Percentiles rank a stretch among this genome's conserved stretches.
These are phyloP conservation scores for Pyrgus malvae DNA, from an alignment of 2,888 invertebrate genomes.

Conservation along the genomic window DNA sequence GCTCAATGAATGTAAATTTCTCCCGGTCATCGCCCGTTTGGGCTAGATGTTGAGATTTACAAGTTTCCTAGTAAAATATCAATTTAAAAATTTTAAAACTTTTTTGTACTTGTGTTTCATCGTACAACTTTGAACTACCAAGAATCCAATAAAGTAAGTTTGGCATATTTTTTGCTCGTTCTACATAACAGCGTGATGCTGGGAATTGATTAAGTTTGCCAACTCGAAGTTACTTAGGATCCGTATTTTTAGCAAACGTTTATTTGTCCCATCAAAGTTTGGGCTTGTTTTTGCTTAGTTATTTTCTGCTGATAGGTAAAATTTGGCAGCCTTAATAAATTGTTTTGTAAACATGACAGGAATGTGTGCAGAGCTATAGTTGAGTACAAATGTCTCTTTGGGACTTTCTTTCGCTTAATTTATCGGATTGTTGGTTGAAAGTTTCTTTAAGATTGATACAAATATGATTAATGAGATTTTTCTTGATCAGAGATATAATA, in stretches of 20 bases:
- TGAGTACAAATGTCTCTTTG: not conserved
- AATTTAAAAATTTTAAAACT: too few relatives aligned
- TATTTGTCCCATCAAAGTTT: constrained; percentile 4
- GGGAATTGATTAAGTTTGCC: constrained; percentile 8
- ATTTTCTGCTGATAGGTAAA: constrained; percentile 4
- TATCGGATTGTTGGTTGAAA: too few relatives aligned
- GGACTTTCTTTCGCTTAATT: too few relatives aligned
- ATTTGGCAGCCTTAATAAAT: not conserved
- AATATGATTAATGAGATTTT: too few relatives aligned
- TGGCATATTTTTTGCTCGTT: not conserved
- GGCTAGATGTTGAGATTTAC: too few relatives aligned
- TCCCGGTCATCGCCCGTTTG: too few relatives aligned
- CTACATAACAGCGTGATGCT: not conserved
- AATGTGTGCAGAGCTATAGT: not conserved
- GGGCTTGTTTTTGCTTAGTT: not conserved
- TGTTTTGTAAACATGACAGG: not conserved
- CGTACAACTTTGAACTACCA: too few relatives aligned
- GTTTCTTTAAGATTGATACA: too few relatives aligned
- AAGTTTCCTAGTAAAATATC: too few relatives aligned
- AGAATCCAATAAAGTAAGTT: not conserved
- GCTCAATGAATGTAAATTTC: too few relatives aligned
- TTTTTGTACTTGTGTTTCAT: too few relatives aligned
- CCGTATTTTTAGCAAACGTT: not conserved
- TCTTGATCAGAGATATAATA: too few relatives aligned
- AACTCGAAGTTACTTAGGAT: constrained; percentile 12